Percentiles rank a stretch among this genome's conserved stretches.
These are phyloP conservation scores for Chironomus tepperi DNA, from an alignment of 1,140 invertebrate genomes.

Conservation along the genomic window DNA sequence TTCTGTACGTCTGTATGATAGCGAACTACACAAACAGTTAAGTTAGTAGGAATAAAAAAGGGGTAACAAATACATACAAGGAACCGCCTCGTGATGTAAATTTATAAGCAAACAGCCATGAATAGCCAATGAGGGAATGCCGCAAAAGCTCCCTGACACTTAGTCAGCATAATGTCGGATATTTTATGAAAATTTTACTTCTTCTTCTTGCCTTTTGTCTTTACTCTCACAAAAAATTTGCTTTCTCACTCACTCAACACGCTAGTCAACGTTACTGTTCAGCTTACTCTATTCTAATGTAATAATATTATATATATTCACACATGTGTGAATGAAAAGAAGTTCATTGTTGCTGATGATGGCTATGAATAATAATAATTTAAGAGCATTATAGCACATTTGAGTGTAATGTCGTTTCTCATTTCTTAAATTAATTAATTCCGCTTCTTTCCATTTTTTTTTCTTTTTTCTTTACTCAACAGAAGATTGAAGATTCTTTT, in stretches of 20 bases:
- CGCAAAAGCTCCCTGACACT: neutral
- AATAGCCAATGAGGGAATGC: neutral
- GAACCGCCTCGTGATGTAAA: neutral
- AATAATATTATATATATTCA: neutral
- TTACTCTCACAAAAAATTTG: neutral
- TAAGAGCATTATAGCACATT: conserved; percentile 10
- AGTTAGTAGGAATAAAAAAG: neutral
- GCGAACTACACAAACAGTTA: neutral
- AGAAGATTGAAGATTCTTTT: neutral
- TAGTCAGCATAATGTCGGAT: conserved; percentile 9
- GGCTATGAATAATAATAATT: conserved; percentile 16
- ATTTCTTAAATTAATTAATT: conserved; percentile 20
- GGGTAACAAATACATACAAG: conserved; percentile 5
- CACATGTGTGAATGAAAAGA: neutral
- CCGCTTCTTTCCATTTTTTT: neutral
- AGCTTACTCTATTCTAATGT: too few relatives aligned
- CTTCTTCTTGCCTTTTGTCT: neutral
- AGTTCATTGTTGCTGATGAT: neutral
- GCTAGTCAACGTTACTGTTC: too few relatives aligned
- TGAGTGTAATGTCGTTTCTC: conserved; percentile 6
- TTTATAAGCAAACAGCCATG: neutral
- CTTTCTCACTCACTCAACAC: neutral
- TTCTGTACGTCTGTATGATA: neutral
- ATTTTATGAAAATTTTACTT: neutral
- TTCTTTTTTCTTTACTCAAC: neutral